A percentile compares a stretch with the other conserved stretches of the same genome.
phyloP scores from a whole-genome alignment of 2,797 vertebrate species.

The Euphonia xanthogaster region DNA sequence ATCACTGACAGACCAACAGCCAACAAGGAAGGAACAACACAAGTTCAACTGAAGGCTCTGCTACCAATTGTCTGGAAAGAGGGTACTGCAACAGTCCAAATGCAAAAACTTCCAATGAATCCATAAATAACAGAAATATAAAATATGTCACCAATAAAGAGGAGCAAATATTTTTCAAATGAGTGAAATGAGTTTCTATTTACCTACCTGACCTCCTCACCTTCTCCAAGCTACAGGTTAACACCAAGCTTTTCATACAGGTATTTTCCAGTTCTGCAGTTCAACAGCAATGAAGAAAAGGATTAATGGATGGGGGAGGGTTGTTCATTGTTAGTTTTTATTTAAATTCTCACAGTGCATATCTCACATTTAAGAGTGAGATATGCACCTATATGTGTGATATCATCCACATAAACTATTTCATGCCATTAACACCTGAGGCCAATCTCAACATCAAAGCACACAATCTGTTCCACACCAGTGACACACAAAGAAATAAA shows the following conservation, averaged over 20 bases:
- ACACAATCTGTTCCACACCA: background rate
- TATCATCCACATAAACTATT: background rate
- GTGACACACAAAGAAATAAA: background rate
- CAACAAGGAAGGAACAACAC: background rate
- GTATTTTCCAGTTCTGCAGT: background rate
- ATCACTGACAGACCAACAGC: background rate
- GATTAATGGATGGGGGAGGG: rapidly evolving
- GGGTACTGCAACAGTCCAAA: background rate
- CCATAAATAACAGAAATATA: background rate
- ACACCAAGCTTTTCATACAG: background rate
- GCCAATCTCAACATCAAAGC: background rate
- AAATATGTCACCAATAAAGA: background rate
- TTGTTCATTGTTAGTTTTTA: background rate
- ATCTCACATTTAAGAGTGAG: background rate
- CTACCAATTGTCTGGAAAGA: background rate
- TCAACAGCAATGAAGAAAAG: background rate
- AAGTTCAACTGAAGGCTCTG: background rate
- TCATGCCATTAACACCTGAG: background rate
- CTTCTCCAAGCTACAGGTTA: background rate
- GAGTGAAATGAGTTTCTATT: too few relatives aligned
- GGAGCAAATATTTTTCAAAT: background rate
- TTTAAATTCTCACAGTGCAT: background rate
- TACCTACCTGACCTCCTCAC: background rate
- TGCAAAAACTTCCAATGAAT: background rate
- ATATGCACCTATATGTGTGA: background rate